Conservation (phyloP, 2,113 vertebrate species). For the Climacteris rufus region DNA sequence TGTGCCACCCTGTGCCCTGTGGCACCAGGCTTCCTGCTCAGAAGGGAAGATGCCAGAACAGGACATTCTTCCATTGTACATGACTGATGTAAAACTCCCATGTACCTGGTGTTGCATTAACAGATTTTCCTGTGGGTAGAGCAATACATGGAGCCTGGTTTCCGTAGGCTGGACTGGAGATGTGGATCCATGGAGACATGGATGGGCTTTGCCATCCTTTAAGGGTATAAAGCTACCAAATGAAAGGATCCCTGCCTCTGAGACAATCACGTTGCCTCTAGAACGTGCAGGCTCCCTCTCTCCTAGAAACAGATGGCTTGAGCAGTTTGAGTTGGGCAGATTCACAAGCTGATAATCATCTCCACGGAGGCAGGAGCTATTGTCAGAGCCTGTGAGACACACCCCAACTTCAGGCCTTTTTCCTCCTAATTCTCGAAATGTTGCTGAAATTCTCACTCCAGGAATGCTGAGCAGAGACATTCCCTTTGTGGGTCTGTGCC, state of each 20-base stretch:
- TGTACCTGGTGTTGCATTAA: neutral
- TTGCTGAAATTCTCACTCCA: slow-evolving; percentile 29
- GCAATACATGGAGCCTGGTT: neutral
- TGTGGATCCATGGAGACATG: neutral
- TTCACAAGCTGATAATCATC: slow-evolving; percentile 55
- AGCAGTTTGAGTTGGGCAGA: slow-evolving; percentile 40
- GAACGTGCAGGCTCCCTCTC: neutral
- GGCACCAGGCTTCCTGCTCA: neutral
- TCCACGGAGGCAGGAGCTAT: slow-evolving; percentile 43
- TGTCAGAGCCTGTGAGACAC: slow-evolving; percentile 58
- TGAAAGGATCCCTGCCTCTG: neutral
- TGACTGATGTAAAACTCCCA: neutral
- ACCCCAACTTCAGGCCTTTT: slow-evolving; percentile 56
- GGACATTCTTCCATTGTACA: neutral
- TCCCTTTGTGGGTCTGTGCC: neutral
- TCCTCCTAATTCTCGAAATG: slow-evolving; percentile 7
- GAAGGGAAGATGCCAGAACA: neutral
- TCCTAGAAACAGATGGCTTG: slow-evolving; percentile 38
- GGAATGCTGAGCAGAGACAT: slow-evolving; percentile 37
- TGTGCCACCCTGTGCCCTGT: neutral
- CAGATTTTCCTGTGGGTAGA: neutral
- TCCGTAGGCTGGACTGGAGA: neutral
- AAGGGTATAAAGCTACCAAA: neutral
- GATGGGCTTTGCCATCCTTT: neutral
- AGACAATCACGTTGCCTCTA: neutral